Base-by-base conservation (phyloP, 2,113 vertebrate genomes). In the Rhodinocichla rosea region DNA sequence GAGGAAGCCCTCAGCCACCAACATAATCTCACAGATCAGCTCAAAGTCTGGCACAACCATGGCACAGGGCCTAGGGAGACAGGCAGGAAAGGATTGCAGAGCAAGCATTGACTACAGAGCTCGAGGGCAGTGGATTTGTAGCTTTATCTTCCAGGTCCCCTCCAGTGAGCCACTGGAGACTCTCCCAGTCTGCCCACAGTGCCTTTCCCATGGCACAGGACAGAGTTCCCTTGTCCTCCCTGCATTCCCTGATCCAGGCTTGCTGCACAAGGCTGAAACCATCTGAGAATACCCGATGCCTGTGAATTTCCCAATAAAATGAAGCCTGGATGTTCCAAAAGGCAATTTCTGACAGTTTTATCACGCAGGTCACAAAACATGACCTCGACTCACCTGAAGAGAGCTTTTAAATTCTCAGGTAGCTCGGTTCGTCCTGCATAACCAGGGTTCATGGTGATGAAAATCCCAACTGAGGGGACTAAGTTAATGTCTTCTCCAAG, bases 31-130 rank as follows among this genome's bases (percentile, higher is more conserved):
- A 98, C 99, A 99, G 95, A 99, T 99, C 78, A 99, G 96, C 90
- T 99, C 99, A 33, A 99, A 99, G 97, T 99, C 99, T 11, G 99
- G 99, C 77, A 99, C 99, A 45, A 99, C 99, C 99, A 99, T 99
- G 0, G 99, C 99, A 71, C 99, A 99, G 1, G 99, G 99, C 97
- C 99, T 99, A 44, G 33, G 44, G 80, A 49, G 26, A 63, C 10
- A 89, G 49, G 30, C 53, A 63, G 89, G 35, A 91, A 17, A 42
- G 62, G n/a, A 17, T 0, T 21, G 63, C 42, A 88, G 45, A 88
- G 68, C 3, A 26, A 16, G 13, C 28, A 15, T 23, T n/a, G 16
- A 18, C 24, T 56, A 23, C 33, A 68, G 35, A 49, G n/a, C 68
- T 69, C 5, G 2, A 30, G 17, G 22, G 13, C 35, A 64, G 47